phyloP scores from a whole-genome alignment of 1,140 invertebrate genomes.

The Liolophura sinensis region DNA sequence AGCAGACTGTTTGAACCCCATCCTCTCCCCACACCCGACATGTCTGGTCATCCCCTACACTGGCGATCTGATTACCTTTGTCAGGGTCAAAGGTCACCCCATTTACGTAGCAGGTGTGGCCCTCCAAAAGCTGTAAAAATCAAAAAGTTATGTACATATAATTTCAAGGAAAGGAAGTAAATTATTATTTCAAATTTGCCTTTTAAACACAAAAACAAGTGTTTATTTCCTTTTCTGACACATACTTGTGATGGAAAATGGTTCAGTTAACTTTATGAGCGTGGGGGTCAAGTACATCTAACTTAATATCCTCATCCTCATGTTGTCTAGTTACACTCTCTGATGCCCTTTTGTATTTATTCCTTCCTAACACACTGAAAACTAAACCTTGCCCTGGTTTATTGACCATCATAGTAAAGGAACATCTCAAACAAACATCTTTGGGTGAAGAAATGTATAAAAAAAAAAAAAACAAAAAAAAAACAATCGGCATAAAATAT shows the following conservation, averaged over 20 bases:
- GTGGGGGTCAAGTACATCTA: background rate
- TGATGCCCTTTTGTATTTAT: too few relatives aligned
- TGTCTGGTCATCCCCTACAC: constrained; percentile 76
- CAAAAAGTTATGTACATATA: background rate
- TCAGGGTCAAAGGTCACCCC: constrained; percentile 71
- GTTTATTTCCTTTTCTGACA: background rate
- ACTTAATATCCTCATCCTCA: too few relatives aligned
- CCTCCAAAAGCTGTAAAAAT: constrained; percentile 63
- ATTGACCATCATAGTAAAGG: background rate
- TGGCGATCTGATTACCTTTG: constrained; percentile 69
- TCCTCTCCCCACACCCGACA: constrained; percentile 71
- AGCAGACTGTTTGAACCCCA: constrained; percentile 53
- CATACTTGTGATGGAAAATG: constrained; percentile 1
- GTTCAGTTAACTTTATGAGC: background rate
- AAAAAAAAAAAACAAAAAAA: too few relatives aligned
- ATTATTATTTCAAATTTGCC: background rate
- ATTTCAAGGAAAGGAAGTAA: background rate
- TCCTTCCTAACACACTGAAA: too few relatives aligned
- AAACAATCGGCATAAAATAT: too few relatives aligned
- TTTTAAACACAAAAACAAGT: too few relatives aligned
- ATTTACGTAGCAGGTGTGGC: constrained; percentile 75
- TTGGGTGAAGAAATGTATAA: background rate
- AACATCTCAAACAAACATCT: background rate
- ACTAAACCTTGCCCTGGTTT: too few relatives aligned
- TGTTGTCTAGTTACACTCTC: too few relatives aligned